phyloP scores from a whole-genome alignment of 2,797 vertebrate genomes.

The Falco peregrinus region DNA sequence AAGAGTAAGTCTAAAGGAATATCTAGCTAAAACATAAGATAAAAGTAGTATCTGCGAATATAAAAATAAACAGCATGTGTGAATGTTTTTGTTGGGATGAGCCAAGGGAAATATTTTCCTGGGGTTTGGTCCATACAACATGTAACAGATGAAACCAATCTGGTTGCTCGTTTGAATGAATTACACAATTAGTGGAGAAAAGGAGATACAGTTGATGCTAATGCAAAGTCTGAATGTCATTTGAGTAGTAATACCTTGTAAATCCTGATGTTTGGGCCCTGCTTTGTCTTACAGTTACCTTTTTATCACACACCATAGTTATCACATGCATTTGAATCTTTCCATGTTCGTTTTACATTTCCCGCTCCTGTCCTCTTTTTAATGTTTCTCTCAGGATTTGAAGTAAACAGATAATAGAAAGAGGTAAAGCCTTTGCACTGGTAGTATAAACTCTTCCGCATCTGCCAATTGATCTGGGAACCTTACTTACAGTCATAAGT shows the following conservation, averaged over 20 bases:
- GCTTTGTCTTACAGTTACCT: neutral
- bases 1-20: constrained; percentile 3
- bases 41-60: constrained; percentile 42
- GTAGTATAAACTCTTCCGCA: neutral
- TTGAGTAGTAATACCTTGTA: neutral
- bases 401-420: neutral
- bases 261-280: neutral
- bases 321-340: neutral
- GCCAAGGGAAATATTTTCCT: constrained; percentile 59
- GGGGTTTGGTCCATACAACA: constrained; percentile 30
- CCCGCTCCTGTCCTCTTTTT: neutral
- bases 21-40: constrained; percentile 43
- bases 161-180: constrained; percentile 34
- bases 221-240: neutral
- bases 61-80: constrained; percentile 31
- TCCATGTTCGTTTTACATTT: neutral
- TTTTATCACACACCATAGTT: neutral
- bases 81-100: constrained; percentile 50
- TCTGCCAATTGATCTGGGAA: neutral
- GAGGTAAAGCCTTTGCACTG: neutral
- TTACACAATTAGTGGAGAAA: constrained; percentile 24
- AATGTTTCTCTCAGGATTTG: neutral
- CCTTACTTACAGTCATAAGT: neutral
- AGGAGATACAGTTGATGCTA: neutral
- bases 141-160: constrained; percentile 56